These are phyloP conservation scores for Saiga tatarica DNA, from an alignment of 2,113 vertebrate species.

Conservation along the genomic window DNA sequence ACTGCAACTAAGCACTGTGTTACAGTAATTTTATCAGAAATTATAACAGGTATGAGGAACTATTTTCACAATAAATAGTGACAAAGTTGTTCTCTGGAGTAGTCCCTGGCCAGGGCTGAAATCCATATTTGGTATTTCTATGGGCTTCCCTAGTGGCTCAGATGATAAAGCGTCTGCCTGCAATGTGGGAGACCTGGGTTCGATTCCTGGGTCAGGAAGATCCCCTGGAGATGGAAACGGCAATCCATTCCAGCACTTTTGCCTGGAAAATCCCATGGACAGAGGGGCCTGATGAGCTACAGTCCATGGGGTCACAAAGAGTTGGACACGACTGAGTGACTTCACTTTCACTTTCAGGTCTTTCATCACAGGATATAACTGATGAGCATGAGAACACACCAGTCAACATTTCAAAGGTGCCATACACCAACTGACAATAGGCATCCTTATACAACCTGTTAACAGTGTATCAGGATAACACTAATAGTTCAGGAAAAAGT, in stretches of 20 bases:
- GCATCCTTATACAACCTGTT: background rate
- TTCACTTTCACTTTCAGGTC: background rate
- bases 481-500: no score
- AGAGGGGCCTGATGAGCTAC: no score
- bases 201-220: no score
- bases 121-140: background rate
- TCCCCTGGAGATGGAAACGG: no score
- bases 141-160: no score
- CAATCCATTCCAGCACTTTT: no score
- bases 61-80: background rate
- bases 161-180: no score
- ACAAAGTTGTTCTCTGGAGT: background rate
- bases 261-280: no score
- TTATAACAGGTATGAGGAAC: background rate
- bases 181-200: fast-evolving
- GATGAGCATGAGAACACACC: background rate
- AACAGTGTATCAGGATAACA: background rate
- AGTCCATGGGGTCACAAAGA: no score
- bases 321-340: no score
- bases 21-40: background rate
- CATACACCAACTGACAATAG: background rate
- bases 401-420: background rate
- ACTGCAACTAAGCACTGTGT: background rate
- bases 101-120: background rate
- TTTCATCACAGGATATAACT: background rate